Percentiles rank a stretch among this genome's conserved stretches.
These are phyloP conservation scores for Sebastes diaconus DNA, from an alignment of 2,797 vertebrate genomes.

Conservation along the genomic window DNA sequence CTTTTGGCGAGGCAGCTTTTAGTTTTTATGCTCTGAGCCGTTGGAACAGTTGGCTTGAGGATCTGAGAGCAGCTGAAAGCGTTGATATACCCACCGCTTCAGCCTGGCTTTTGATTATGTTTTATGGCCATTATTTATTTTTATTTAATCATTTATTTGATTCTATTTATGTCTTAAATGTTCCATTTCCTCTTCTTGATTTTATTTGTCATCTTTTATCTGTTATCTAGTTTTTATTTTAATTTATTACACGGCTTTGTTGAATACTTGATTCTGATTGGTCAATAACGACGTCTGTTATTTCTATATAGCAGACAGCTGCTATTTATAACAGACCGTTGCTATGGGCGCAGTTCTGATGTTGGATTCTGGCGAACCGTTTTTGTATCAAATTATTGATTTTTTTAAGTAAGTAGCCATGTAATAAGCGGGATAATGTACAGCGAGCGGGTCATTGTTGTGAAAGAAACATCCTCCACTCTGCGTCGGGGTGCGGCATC, in stretches of 20 bases:
- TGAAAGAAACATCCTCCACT: no score
- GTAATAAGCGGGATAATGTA: no score
- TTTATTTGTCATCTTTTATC: background rate
- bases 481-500: no score
- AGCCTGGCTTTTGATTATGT: background rate
- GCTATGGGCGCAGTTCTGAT: no score
- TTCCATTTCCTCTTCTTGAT: background rate
- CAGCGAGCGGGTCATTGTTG: no score
- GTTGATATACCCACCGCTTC: background rate
- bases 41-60: background rate
- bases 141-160: background rate
- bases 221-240: background rate
- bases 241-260: background rate
- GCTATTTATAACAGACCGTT: no score
- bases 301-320: no score
- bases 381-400: no score
- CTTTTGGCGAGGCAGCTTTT: background rate
- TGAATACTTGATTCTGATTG: no score
- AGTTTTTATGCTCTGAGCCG: background rate
- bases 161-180: background rate
- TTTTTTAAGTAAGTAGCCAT: no score
- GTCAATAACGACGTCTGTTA: no score
- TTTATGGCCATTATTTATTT: background rate
- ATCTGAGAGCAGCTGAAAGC: background rate
- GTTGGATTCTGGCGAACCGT: no score